phyloP scores from a whole-genome alignment of 2,888 invertebrate genomes.

The Himalopsyche anomala region DNA sequence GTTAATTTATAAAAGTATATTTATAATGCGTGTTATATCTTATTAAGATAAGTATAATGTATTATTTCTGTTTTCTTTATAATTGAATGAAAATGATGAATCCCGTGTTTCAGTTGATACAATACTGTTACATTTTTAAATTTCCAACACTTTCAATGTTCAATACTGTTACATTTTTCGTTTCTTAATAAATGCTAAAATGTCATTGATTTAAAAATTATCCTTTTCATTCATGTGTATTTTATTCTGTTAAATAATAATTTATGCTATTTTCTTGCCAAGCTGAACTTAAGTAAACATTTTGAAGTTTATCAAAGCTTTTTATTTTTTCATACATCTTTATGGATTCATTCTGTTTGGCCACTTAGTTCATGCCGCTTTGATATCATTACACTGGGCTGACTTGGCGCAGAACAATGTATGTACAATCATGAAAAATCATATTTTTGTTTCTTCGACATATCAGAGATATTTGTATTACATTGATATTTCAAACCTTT shows the following conservation, averaged over 20 bases:
- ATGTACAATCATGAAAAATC: no score
- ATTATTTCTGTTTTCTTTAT: constrained; percentile 14
- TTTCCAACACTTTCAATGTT: background rate
- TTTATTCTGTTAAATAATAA: constrained; percentile 24
- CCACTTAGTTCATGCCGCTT: no score
- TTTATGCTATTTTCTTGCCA: constrained; percentile 43
- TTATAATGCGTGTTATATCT: constrained; percentile 34
- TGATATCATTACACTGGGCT: no score
- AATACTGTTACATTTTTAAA: background rate
- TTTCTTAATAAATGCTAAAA: background rate
- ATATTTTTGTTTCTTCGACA: no score
- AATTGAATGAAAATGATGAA: constrained; percentile 19
- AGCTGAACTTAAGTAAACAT: constrained; percentile 29
- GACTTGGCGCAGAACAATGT: no score
- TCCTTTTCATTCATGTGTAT: constrained; percentile 19
- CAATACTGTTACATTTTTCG: background rate
- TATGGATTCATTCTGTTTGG: background rate
- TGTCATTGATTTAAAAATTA: background rate
- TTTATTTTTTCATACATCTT: constrained; percentile 18
- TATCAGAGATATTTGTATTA: no score
- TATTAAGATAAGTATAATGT: constrained; percentile 3
- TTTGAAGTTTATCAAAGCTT: constrained; percentile 24
- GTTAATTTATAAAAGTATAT: constrained; percentile 3
- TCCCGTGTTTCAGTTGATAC: background rate
- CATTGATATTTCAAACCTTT: no score